A percentile compares a stretch with the other conserved stretches of the same genome.
phyloP scores from a whole-genome alignment of 2,113 vertebrate genomes.

The Charadrius vociferus region DNA sequence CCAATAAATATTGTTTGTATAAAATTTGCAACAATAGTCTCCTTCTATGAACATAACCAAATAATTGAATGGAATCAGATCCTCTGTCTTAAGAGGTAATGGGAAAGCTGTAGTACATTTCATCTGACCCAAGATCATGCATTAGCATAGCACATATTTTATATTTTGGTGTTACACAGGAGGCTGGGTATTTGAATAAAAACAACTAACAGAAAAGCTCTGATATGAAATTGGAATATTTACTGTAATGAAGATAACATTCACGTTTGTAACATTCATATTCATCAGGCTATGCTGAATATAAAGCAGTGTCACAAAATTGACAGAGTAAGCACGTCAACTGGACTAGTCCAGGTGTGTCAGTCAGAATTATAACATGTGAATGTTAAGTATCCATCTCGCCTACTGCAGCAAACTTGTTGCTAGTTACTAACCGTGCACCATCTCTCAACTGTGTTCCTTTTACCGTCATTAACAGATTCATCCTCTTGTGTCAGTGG shows the following conservation, averaged over 20 bases:
- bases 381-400: neutral
- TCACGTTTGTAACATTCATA: neutral
- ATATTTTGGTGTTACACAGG: neutral
- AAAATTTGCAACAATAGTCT: neutral
- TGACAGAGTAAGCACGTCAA: neutral
- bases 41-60: neutral
- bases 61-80: neutral
- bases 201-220: neutral
- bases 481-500: neutral
- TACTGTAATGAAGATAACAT: neutral
- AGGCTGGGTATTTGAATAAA: neutral
- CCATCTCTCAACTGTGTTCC: neutral
- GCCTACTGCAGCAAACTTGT: neutral
- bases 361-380: neutral
- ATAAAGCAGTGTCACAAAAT: neutral
- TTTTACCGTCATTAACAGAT: neutral
- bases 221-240: neutral
- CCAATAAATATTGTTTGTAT: neutral
- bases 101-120: neutral
- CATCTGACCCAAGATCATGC: neutral
- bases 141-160: neutral
- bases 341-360: neutral
- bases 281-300: neutral
- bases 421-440: accelerated
- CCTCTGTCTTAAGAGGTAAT: neutral